Conservation (phyloP, 2,888 invertebrate species). For the Seira ritae region DNA sequence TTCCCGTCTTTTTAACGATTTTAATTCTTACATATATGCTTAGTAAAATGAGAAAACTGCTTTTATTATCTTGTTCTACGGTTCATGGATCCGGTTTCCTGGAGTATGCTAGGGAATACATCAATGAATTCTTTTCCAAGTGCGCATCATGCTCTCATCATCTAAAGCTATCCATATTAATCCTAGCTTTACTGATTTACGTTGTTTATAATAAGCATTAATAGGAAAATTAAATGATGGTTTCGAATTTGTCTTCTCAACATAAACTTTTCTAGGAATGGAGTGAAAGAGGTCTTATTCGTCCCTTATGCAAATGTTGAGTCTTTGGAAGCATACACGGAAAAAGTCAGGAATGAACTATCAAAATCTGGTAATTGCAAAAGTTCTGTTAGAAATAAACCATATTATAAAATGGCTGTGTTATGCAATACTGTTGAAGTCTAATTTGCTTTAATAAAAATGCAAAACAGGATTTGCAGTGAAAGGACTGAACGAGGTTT, state of each 20-base stretch:
- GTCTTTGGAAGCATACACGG: constrained; percentile 81
- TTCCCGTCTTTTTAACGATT: too few species aligned
- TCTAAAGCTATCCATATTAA: too few species aligned
- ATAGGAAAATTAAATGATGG: constrained; percentile 40
- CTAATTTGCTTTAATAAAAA: neutral
- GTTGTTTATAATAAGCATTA: constrained; percentile 39
- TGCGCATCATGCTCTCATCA: constrained; percentile 76
- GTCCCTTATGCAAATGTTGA: constrained; percentile 85
- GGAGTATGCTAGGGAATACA: constrained; percentile 82
- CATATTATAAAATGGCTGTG: neutral
- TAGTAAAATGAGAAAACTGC: constrained; percentile 78
- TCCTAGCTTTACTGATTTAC: neutral
- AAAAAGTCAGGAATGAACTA: constrained; percentile 80
- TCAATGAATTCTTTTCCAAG: constrained; percentile 80
- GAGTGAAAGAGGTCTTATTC: constrained; percentile 82
- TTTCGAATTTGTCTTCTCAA: neutral
- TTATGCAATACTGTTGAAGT: neutral
- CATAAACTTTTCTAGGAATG: constrained; percentile 78
- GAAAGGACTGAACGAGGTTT: constrained; percentile 80
- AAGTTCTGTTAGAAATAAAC: too few species aligned
- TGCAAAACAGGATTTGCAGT: constrained; percentile 78
- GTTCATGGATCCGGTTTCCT: constrained; percentile 81
- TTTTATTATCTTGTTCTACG: constrained; percentile 84
- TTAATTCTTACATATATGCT: too few species aligned
- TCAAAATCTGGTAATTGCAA: constrained; percentile 80